Base-by-base conservation (phyloP, 2,888 invertebrate genomes). In the Parasteatoda lunata region DNA sequence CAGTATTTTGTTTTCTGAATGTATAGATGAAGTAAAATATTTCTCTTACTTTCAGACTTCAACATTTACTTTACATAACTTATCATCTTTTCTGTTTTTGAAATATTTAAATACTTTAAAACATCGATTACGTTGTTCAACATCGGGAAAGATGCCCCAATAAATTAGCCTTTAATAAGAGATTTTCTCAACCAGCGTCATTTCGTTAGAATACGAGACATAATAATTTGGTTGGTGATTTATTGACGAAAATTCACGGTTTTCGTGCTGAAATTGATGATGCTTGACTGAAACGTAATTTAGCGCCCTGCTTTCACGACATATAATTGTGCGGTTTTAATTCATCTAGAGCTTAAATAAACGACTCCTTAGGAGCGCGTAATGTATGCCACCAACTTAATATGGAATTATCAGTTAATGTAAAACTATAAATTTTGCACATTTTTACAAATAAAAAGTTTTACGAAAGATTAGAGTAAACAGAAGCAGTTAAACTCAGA, bases 201-300 rank as follows among this genome's bases (percentile, higher is more conserved):
- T 73, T 71, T 59, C 83, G 77, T 71, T 77, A 71, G 83, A 83
- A 83, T 83, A 71, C 77, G 83, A 83, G 77, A 83, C 83, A 77
- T 83, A 77, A 83, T 83, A 77, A 83, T 83, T 83, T 83, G 77
- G 71, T 64, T 71, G 64, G 70, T 77, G 77, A 83, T 83, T 83
- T 83, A 83, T 83, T 11, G 65, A 65, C 73, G 49, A 66, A 72
- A 83, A 71, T 83, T 77, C 77, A 66, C 77, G 71, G 77, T 83
- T 77, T 77, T 66, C 77, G 65, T 51, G 66, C 45, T 59, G 65
- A 83, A 83, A 83, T 83, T 83, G 72, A 83, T 83, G 83, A 83
- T 68, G 59, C 51, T 45, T 13, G 49, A 54, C 70, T 30, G 65
- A 83, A 83, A 71, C 77, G 77, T 83, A 77, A 77, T 77, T 77